Evolutionary conservation across 2,797 vertebrate species (phyloP).

Genomic region (Sebastes melanostomus): DNA sequence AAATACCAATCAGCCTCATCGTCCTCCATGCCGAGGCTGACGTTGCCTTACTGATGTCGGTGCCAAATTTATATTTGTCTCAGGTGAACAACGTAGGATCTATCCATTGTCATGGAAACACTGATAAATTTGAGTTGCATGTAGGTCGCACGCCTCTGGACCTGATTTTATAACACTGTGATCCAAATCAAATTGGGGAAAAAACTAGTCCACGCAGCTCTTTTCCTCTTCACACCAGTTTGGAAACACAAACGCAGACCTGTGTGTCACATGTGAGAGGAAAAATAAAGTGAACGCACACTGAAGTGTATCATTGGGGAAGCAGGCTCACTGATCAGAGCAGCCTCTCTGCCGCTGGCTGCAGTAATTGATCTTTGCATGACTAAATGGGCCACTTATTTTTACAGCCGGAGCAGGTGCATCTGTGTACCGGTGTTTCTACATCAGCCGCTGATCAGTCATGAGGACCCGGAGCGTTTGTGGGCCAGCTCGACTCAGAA

Average conservation of each 20-base stretch:
- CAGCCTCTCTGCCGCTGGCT: slow-evolving; percentile 18
- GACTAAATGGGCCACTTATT: slow-evolving; percentile 79
- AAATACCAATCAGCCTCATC: slow-evolving; percentile 32
- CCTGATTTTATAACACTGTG: slow-evolving; percentile 45
- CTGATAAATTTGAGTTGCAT: slow-evolving; percentile 51
- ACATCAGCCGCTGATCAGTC: slow-evolving; percentile 72
- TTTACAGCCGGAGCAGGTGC: slow-evolving; percentile 74
- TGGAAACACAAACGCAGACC: neutral
- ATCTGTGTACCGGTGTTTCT: slow-evolving; percentile 58
- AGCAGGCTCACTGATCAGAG: slow-evolving; percentile 20
- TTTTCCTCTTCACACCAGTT: neutral
- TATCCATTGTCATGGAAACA: slow-evolving; percentile 64
- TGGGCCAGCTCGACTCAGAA: slow-evolving; percentile 64
- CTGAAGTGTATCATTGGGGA: slow-evolving; percentile 23
- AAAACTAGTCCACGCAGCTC: neutral
- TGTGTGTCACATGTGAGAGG: neutral
- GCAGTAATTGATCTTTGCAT: slow-evolving; percentile 73
- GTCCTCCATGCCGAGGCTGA: slow-evolving; percentile 5
- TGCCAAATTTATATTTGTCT: slow-evolving; percentile 49
- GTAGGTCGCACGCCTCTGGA: slow-evolving; percentile 52
- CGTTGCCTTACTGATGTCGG: slow-evolving; percentile 4
- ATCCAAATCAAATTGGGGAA: neutral
- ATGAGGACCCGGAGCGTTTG: slow-evolving; percentile 68
- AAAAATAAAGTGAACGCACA: neutral
- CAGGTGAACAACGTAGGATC: slow-evolving; percentile 39